Base-by-base conservation (phyloP, 2,797 vertebrate genomes). In the Coranthus polyacanthus region DNA sequence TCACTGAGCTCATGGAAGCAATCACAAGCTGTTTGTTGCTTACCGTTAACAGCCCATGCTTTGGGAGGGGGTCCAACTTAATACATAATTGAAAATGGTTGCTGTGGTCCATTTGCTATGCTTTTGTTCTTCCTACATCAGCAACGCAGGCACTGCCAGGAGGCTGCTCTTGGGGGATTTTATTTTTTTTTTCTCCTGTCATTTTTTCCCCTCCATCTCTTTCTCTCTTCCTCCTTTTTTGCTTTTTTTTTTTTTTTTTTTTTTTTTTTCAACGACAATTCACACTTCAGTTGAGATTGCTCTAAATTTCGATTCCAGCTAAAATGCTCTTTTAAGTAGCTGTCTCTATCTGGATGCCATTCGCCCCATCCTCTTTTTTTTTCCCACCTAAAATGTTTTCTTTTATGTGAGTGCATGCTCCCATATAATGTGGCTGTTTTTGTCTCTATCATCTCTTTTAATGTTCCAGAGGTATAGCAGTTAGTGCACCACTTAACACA, bases 51-150 rank as follows among this genome's bases (percentile, higher is more conserved):
- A 81, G 72, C 68, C 81, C 68, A 6, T 58, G 39, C 73, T 86
- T 62, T 52, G 67, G 83, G 82, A 70, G 63, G 62, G 62, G 67
- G 70, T 74, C 67, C 62, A 78, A 75, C 67, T 75, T 84, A 82
- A 90, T 89, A 79, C 75, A 83, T 89, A 85, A 92, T 89, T 92
- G 89, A 88, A 92, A 89, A 89, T 79, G 79, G 83, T 74, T 71
- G 83, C 84, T 53, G 54, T 83, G 83, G 80, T 89, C 87, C 83
- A 90, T 92, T 91, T 90, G 73, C 80, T 55, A 61, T 72, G 76
- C 84, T 75, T 90, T 86, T 89, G 73, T 91, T 89, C 84, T 83
- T 70, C 68, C 77, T 69, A 79, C 87, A 90, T 90, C 86, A 91
- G 88, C 89, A 88, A 52, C 53, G 26, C 79, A 43, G 72, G 53